Percentiles rank a stretch among this genome's conserved stretches.
Evolutionary conservation across 2,113 vertebrate genomes (phyloP).

Genomic region (Anarhynchus alexandrinus): DNA sequence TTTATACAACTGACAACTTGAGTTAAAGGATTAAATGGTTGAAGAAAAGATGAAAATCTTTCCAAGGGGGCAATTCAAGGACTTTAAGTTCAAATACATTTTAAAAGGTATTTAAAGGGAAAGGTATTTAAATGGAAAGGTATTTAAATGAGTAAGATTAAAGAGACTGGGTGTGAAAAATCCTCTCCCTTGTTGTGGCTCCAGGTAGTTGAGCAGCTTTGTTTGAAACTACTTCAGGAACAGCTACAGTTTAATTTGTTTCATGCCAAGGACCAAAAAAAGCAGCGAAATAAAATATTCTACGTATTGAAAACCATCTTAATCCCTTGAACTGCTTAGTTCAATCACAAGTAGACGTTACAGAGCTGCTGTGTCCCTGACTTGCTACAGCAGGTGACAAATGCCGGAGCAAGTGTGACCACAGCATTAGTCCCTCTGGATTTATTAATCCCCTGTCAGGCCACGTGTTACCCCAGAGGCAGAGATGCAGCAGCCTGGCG

Average conservation of each 20-base stretch:
- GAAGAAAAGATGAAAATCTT: constrained; percentile 18
- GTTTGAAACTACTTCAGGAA: constrained; percentile 56
- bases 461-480: accelerated
- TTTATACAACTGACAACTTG: constrained; percentile 17
- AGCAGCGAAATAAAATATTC: neutral
- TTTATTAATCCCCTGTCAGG: neutral
- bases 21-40: constrained; percentile 40
- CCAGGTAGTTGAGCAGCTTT: constrained; percentile 56
- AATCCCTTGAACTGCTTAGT: neutral
- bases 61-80: constrained; percentile 39
- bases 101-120: neutral
- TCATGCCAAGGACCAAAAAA: neutral
- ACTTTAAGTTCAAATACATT: constrained; percentile 43
- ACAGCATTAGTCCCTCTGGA: neutral
- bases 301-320: neutral
- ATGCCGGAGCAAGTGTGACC: neutral
- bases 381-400: neutral
- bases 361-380: neutral
- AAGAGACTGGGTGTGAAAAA: constrained; percentile 53
- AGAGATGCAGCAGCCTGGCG: neutral
- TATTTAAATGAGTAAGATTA: constrained; percentile 51
- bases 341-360: neutral
- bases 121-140: constrained; percentile 31
- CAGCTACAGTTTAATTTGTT: constrained; percentile 9
- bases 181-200: constrained; percentile 37